phyloP scores from a whole-genome alignment of 1,140 invertebrate species.

The Ridgeia piscesae region DNA sequence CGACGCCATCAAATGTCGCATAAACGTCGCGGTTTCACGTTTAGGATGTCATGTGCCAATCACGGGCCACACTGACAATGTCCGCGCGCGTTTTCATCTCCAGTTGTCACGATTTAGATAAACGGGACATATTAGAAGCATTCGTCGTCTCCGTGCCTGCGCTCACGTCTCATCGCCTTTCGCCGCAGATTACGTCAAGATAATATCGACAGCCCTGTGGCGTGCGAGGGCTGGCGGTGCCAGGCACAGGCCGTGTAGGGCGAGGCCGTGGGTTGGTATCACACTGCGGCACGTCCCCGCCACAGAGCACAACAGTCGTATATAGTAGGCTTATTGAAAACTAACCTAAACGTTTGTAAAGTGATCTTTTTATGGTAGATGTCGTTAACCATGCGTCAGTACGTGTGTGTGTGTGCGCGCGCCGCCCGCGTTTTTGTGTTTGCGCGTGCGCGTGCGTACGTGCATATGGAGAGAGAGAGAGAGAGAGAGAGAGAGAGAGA shows the following conservation, averaged over 20 bases:
- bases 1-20: neutral
- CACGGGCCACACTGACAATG: neutral
- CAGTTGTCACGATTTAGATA: neutral
- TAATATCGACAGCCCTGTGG: neutral
- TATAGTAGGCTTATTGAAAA: too few species aligned
- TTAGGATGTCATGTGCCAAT: neutral
- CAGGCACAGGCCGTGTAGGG: neutral
- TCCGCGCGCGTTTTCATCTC: neutral
- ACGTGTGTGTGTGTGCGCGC: too few species aligned
- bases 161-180: neutral
- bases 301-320: too few species aligned
- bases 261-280: neutral
- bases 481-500: too few species aligned
- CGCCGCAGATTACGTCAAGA: neutral
- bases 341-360: too few species aligned
- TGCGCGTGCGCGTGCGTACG: too few species aligned
- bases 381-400: too few species aligned
- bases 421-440: too few species aligned
- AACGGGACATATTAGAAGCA: conserved; percentile 5
- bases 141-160: neutral
- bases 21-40: neutral
- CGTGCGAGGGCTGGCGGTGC: neutral
- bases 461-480: too few species aligned
- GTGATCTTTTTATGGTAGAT: too few species aligned
- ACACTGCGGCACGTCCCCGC: too few species aligned